Percentiles rank a stretch among this genome's conserved stretches.
These are phyloP conservation scores for Dolichotis patagonum DNA, from an alignment of 2,113 vertebrate genomes.

Conservation along the genomic window DNA sequence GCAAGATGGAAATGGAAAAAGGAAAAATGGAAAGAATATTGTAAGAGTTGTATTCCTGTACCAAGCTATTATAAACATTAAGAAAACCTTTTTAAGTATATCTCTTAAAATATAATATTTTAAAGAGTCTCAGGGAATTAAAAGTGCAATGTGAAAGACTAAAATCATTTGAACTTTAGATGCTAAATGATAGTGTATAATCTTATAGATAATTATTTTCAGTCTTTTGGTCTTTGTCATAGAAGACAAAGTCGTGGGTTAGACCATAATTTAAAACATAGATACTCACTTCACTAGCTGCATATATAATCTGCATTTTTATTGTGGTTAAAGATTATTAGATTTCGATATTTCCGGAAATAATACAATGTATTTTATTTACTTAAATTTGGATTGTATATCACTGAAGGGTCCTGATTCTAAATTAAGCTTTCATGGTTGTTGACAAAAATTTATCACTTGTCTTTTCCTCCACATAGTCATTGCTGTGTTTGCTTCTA, in stretches of 20 bases:
- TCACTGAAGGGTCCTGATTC: not conserved
- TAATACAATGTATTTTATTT: not conserved
- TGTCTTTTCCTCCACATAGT: not conserved
- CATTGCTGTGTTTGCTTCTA: not conserved
- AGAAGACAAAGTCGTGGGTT: not conserved
- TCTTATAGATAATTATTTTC: not conserved
- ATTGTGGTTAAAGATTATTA: slow-evolving; percentile 1
- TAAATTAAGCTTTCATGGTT: not conserved
- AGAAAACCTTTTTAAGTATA: not conserved
- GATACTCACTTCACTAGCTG: not conserved
- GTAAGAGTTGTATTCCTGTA: not conserved
- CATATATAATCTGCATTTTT: slow-evolving; percentile 2
- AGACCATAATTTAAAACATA: not conserved
- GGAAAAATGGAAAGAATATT: slow-evolving; percentile 38
- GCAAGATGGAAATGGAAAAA: slow-evolving; percentile 63
- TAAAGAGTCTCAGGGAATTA: not conserved
- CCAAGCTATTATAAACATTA: slow-evolving; percentile 33
- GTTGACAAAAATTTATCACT: not conserved
- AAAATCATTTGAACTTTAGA: slow-evolving; percentile 25
- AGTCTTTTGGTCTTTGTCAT: not conserved
- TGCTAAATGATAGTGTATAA: not conserved
- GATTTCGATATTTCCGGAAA: not conserved
- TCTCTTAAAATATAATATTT: slow-evolving; percentile 44
- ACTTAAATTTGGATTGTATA: slow-evolving; percentile 1
- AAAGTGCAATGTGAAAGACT: slow-evolving; percentile 4